Evolutionary conservation across 2,113 vertebrate genomes (phyloP).

Genomic region (Columba livia): DNA sequence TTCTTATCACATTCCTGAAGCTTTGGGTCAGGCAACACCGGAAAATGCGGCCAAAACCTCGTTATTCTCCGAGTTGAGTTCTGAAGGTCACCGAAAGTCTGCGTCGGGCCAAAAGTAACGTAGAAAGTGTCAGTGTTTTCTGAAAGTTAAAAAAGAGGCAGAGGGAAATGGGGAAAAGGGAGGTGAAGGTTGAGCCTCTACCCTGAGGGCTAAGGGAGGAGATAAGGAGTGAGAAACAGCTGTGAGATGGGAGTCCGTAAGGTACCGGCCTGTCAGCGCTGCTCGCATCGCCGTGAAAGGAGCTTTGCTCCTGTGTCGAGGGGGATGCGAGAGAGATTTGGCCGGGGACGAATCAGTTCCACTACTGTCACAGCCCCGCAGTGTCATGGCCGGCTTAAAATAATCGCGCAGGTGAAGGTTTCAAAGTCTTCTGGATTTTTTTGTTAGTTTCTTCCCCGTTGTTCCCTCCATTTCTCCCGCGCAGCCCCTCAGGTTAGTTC

Average conservation of each 20-base stretch:
- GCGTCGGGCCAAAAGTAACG: conserved; percentile 33
- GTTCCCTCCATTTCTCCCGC: background rate
- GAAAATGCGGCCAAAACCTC: conserved; percentile 69
- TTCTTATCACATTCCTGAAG: conserved; percentile 67
- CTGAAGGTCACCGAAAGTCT: conserved; percentile 71
- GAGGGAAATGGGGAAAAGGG: conserved; percentile 10
- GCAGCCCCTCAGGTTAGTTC: background rate
- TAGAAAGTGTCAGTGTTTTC: conserved; percentile 55
- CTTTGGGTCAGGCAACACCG: conserved; percentile 59
- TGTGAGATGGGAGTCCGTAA: conserved; percentile 8
- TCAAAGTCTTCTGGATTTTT: background rate
- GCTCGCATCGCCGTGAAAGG: background rate
- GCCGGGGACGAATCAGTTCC: background rate
- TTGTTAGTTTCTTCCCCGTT: accelerated
- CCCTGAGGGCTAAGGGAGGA: conserved; percentile 19
- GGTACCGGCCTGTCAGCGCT: conserved; percentile 45
- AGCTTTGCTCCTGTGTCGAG: background rate
- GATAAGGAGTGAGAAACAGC: conserved; percentile 61
- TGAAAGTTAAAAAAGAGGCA: background rate
- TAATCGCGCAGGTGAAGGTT: background rate
- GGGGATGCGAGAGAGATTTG: background rate
- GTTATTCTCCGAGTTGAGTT: conserved; percentile 40
- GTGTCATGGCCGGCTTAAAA: background rate
- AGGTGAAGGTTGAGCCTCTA: conserved; percentile 35
- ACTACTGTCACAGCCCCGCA: background rate